Evolutionary conservation across 2,113 vertebrate species (phyloP).

Genomic region (Balaenoptera acutorostrata): DNA sequence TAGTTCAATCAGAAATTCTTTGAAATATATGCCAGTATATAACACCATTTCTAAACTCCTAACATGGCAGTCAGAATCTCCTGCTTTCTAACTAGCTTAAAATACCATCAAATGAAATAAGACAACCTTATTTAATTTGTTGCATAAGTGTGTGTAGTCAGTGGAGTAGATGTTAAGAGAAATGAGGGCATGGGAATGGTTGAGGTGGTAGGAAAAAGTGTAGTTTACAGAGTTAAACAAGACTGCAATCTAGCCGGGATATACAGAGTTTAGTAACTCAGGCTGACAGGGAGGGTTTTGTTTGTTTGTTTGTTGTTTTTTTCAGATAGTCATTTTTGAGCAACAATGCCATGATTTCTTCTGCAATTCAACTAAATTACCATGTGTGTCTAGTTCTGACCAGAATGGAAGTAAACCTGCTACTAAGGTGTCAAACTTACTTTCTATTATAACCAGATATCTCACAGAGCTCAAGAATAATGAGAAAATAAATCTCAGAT

Average conservation of each 20-base stretch:
- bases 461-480: not conserved
- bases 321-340: not conserved
- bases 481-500: slow-evolving; percentile 43
- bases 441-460: slow-evolving; percentile 5
- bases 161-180: not conserved
- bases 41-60: not conserved
- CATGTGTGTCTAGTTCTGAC: not conserved
- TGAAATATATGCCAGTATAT: not conserved
- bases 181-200: not conserved
- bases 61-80: not conserved
- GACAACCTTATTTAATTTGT: not conserved
- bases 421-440: not conserved
- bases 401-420: not conserved
- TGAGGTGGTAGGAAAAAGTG: not conserved
- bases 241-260: not conserved
- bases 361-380: slow-evolving; percentile 22
- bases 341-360: slow-evolving; percentile 3
- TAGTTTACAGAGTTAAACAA: not conserved
- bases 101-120: not conserved
- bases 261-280: not conserved
- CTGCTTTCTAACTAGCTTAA: not conserved
- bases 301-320: not conserved
- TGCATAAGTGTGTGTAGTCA: not conserved
- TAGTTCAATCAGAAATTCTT: not conserved
- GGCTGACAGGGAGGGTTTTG: not conserved